Conservation (phyloP, 2,797 vertebrate genomes). For the Xyrichtys novacula region DNA sequence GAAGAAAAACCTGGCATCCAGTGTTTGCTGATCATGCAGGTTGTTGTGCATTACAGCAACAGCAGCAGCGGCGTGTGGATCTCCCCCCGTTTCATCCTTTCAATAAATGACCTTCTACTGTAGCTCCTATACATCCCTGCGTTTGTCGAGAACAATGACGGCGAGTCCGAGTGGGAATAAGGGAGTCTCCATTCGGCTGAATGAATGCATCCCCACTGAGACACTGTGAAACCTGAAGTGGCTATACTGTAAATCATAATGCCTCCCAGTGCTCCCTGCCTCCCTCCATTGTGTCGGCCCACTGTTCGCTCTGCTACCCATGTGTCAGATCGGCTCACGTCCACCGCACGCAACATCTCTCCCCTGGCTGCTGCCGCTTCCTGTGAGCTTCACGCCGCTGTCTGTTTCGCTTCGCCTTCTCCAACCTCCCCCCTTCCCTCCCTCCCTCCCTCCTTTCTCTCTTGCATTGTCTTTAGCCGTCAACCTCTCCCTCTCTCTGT, state of each 20-base stretch:
- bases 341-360: slow-evolving; percentile 68
- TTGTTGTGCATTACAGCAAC: not conserved
- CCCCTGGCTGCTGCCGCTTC: slow-evolving; percentile 80
- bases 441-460: slow-evolving; percentile 20
- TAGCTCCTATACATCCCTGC: slow-evolving; percentile 13
- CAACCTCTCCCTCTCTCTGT: slow-evolving; percentile 48
- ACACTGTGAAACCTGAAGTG: slow-evolving; percentile 65
- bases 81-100: slow-evolving; percentile 6
- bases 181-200: slow-evolving; percentile 45
- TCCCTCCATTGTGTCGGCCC: slow-evolving; percentile 65
- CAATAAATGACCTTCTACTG: slow-evolving; percentile 39
- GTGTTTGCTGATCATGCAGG: slow-evolving; percentile 4
- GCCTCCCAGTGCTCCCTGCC: slow-evolving; percentile 67
- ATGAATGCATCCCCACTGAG: slow-evolving; percentile 60
- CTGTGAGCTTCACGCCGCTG: slow-evolving; percentile 77
- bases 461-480: slow-evolving; percentile 71
- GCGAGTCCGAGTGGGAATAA: not conserved
- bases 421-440: slow-evolving; percentile 46
- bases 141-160: slow-evolving; percentile 46
- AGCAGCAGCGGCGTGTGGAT: not conserved
- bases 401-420: slow-evolving; percentile 67
- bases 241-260: slow-evolving; percentile 69
- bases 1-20: not conserved
- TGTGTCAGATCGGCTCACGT: slow-evolving; percentile 77
- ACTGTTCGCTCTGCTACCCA: slow-evolving; percentile 69